A percentile compares a stretch with the other conserved stretches of the same genome.
Evolutionary conservation across 2,797 vertebrate species (phyloP).

Genomic region (Argyrosomus regius): DNA sequence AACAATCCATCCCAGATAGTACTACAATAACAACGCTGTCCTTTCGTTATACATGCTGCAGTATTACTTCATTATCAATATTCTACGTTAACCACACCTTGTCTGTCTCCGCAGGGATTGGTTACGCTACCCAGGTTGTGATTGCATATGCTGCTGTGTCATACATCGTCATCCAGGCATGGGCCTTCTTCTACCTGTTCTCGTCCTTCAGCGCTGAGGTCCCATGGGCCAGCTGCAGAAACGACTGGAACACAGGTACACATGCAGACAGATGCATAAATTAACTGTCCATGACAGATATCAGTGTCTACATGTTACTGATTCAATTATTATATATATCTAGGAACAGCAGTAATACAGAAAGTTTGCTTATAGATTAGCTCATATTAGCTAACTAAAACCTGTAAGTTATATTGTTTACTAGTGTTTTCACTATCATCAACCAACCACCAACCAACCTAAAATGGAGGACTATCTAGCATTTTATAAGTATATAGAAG

Average conservation of each 20-base stretch:
- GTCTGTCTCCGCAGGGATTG: conserved; percentile 71
- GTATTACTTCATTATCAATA: background rate
- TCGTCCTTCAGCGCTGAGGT: conserved; percentile 78
- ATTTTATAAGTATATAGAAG: background rate
- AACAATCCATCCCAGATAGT: background rate
- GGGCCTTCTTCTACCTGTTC: conserved; percentile 84
- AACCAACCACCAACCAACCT: too few species aligned
- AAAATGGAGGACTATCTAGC: background rate
- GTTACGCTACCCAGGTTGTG: conserved; percentile 79
- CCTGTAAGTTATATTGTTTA: background rate
- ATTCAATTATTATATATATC: background rate
- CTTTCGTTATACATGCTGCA: background rate
- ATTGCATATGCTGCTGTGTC: conserved; percentile 78
- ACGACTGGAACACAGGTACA: conserved; percentile 81
- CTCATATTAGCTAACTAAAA: background rate
- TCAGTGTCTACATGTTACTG: background rate
- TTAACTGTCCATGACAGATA: background rate
- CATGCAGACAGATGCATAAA: background rate
- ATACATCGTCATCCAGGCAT: conserved; percentile 82
- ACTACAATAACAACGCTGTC: background rate
- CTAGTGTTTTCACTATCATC: background rate
- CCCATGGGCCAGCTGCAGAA: conserved; percentile 81
- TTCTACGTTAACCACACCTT: background rate
- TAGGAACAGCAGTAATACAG: background rate
- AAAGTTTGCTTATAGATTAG: background rate